Percentiles rank a stretch among this genome's conserved stretches.
Conservation (phyloP, 2,888 invertebrate species). For the Seira ritae region DNA sequence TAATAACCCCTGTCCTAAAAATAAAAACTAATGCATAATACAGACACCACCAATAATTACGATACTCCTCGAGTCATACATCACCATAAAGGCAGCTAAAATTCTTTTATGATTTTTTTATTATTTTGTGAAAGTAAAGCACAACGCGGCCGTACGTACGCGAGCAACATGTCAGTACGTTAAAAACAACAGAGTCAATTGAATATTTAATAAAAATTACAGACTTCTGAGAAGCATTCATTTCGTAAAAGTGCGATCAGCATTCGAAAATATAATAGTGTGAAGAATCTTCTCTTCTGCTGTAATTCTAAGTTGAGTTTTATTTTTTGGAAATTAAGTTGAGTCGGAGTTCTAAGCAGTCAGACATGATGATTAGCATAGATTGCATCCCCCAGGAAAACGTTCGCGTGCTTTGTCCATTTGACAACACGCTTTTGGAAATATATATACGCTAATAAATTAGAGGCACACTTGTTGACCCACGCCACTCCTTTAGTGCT, state of each 20-base stretch:
- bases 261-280: conserved; percentile 8
- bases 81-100: background rate
- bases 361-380: conserved; percentile 53
- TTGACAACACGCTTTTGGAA: conserved; percentile 5
- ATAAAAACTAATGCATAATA: conserved; percentile 40
- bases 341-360: conserved; percentile 48
- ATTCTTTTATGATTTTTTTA: background rate
- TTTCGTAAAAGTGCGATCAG: conserved; percentile 3
- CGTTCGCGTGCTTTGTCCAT: conserved; percentile 17
- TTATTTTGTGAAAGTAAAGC: conserved; percentile 57
- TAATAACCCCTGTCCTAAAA: conserved; percentile 47
- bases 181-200: conserved; percentile 3
- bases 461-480: conserved; percentile 60
- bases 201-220: conserved; percentile 4
- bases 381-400: conserved; percentile 53
- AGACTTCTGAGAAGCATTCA: background rate
- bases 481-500: conserved; percentile 27
- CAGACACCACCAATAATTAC: conserved; percentile 25
- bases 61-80: too few species aligned
- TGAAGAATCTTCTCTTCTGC: background rate
- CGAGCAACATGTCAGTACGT: conserved; percentile 31
- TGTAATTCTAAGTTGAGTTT: background rate
- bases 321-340: conserved; percentile 20
- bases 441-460: background rate
- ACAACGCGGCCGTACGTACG: conserved; percentile 45